Percentiles rank a stretch among this genome's conserved stretches.
These are phyloP conservation scores for Aurelia coerulea DNA, from an alignment of 30 jellyfish, hydroid and myxozoan genomes.

Conservation along the genomic window DNA sequence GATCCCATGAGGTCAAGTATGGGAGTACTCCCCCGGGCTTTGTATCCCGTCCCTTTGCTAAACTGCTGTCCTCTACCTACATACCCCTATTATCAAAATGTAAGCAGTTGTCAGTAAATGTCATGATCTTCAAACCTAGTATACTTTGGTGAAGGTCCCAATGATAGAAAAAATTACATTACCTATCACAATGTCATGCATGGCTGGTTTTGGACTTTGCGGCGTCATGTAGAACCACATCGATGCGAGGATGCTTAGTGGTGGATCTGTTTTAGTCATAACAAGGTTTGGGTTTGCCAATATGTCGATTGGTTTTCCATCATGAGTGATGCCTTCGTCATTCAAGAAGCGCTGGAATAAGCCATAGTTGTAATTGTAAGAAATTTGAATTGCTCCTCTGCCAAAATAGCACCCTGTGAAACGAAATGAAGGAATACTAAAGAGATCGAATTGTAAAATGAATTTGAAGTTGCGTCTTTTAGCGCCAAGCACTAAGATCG, in stretches of 20 bases:
- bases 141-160: too few relatives aligned
- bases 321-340: conserved; percentile 82
- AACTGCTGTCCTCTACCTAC: too few relatives aligned
- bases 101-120: too few relatives aligned
- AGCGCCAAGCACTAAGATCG: too few relatives aligned
- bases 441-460: too few relatives aligned
- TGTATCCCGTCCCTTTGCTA: too few relatives aligned
- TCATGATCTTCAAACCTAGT: too few relatives aligned
- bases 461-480: too few relatives aligned
- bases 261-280: conserved; percentile 94
- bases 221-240: conserved; percentile 98
- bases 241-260: conserved; percentile 92
- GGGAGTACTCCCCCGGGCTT: too few relatives aligned
- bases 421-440: too few relatives aligned
- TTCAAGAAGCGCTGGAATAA: conserved; percentile 86
- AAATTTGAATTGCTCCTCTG: conserved; percentile 95
- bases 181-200: conserved; percentile 96
- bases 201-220: conserved; percentile 95
- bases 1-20: too few relatives aligned
- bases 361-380: conserved; percentile 91
- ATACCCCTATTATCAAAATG: too few relatives aligned
- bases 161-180: background rate
- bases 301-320: conserved; percentile 85
- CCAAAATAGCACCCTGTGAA: conserved; percentile 89
- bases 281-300: conserved; percentile 82